A percentile compares a stretch with the other conserved stretches of the same genome.
phyloP scores from a whole-genome alignment of 1,140 invertebrate genomes.

The Whitmania pigra region DNA sequence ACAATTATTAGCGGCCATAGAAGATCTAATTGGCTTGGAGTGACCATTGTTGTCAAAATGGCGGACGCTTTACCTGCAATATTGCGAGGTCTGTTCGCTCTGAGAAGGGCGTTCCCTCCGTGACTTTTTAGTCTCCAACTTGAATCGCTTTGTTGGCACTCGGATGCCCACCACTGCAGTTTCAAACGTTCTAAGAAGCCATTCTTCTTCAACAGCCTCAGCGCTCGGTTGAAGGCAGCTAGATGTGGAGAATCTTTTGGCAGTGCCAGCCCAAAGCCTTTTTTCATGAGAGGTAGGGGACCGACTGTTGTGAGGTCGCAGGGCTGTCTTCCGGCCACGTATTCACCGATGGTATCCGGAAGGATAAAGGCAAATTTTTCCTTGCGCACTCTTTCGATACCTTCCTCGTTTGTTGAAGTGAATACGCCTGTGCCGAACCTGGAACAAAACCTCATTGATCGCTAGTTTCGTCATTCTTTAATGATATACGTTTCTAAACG shows the following conservation, averaged over 20 bases:
- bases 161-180: conserved; percentile 20
- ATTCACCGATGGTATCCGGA: conserved; percentile 21
- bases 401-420: conserved; percentile 16
- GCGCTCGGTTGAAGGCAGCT: conserved; percentile 15
- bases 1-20: too few relatives aligned
- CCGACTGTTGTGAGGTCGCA: conserved; percentile 25
- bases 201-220: conserved; percentile 4
- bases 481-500: background rate
- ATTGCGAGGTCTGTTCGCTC: background rate
- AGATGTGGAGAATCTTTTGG: conserved; percentile 18
- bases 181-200: conserved; percentile 17
- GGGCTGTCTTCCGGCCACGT: conserved; percentile 20
- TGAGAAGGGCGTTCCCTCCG: background rate
- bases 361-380: conserved; percentile 15
- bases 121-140: conserved; percentile 8
- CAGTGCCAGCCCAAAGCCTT: conserved; percentile 21
- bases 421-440: conserved; percentile 10
- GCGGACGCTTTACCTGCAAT: too few relatives aligned
- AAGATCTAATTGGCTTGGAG: too few relatives aligned
- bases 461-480: background rate
- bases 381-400: conserved; percentile 14
- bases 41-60: too few relatives aligned
- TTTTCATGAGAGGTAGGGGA: conserved; percentile 18
- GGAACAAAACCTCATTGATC: background rate
- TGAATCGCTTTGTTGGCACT: background rate